Evolutionary conservation across 2,113 vertebrate species (phyloP).

Genomic region (Craseonycteris thonglongyai): DNA sequence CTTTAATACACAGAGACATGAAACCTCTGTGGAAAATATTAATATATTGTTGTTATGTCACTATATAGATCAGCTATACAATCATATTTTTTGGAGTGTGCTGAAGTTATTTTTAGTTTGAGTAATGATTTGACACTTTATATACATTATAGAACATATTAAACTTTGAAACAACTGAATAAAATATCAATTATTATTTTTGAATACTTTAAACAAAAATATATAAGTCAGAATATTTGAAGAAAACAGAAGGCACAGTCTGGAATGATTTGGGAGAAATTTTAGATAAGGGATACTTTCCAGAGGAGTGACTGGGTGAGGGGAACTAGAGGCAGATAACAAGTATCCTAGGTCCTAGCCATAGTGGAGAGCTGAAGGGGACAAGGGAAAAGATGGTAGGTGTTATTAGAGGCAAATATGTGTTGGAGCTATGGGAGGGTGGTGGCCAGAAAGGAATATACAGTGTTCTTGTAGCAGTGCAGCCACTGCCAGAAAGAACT

Average conservation of each 20-base stretch:
- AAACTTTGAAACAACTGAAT: not conserved
- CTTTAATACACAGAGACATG: not conserved
- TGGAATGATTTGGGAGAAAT: not conserved
- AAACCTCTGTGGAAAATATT: not conserved
- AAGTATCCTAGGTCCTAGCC: not conserved
- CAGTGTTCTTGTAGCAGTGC: not conserved
- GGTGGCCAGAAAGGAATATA: not conserved
- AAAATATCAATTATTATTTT: not conserved
- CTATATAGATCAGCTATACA: not conserved
- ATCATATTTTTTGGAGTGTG: not conserved
- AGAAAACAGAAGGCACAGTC: not conserved
- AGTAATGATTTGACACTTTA: not conserved
- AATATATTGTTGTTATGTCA: not conserved
- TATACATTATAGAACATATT: not conserved
- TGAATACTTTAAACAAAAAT: not conserved
- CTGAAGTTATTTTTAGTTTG: not conserved
- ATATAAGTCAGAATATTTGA: not conserved
- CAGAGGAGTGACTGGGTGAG: not conserved
- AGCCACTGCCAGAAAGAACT: not conserved
- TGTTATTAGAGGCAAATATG: too few species aligned
- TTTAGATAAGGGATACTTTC: not conserved
- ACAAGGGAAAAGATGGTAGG: not conserved
- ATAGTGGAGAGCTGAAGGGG: not conserved
- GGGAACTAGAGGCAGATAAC: not conserved
- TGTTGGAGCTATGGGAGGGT: not conserved